These are phyloP conservation scores for Gortyna flavago DNA, from an alignment of 2,888 invertebrate genomes.

Conservation along the genomic window DNA sequence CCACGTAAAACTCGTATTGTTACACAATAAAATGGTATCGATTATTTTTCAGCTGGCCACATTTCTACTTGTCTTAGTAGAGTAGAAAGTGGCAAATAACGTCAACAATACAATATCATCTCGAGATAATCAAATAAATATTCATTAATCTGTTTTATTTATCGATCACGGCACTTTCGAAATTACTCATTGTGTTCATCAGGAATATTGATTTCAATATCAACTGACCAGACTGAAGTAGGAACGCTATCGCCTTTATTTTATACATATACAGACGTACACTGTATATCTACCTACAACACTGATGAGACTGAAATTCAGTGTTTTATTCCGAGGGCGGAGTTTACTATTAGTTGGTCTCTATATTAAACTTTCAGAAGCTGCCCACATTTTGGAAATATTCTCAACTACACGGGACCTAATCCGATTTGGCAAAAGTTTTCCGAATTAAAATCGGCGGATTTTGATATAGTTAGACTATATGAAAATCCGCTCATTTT, in stretches of 20 bases:
- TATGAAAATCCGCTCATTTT: slow-evolving; percentile 20
- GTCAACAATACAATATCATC: slow-evolving; percentile 4
- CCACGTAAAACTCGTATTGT: slow-evolving; percentile 4
- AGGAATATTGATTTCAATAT: slow-evolving; percentile 27
- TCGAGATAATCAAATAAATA: slow-evolving; percentile 17
- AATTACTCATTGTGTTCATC: slow-evolving; percentile 25
- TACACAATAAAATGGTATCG: not conserved
- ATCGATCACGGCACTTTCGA: slow-evolving; percentile 13
- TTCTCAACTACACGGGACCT: slow-evolving; percentile 18
- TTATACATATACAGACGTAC: not conserved
- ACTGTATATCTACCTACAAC: not conserved
- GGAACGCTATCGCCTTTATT: not conserved
- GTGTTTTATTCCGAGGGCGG: not conserved
- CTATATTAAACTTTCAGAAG: slow-evolving; percentile 23
- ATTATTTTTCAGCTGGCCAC: not conserved
- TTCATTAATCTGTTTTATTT: slow-evolving; percentile 32
- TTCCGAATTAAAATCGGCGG: slow-evolving; percentile 30
- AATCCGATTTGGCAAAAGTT: slow-evolving; percentile 22
- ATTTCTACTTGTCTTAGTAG: not conserved
- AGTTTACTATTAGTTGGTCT: not conserved
- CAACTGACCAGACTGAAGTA: not conserved
- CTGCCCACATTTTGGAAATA: slow-evolving; percentile 22
- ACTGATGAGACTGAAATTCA: not conserved
- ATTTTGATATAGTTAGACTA: too few relatives aligned
- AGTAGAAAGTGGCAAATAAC: not conserved